These are phyloP conservation scores for Eleginops maclovinus DNA, from an alignment of 2,113 vertebrate genomes.

Conservation along the genomic window DNA sequence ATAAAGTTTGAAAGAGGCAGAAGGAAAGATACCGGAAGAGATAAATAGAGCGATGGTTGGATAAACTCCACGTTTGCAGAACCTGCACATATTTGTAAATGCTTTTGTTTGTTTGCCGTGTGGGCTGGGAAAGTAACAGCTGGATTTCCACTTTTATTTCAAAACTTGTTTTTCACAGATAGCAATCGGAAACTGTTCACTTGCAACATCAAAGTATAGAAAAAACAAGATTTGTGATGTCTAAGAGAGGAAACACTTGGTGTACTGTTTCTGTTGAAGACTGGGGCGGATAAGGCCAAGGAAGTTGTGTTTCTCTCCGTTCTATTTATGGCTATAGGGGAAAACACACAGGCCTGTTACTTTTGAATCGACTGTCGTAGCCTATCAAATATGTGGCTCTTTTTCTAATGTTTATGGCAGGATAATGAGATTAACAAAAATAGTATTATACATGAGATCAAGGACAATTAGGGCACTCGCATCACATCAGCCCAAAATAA, in stretches of 20 bases:
- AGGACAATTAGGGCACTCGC: background rate
- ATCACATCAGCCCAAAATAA: constrained; percentile 16
- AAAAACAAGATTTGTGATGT: constrained; percentile 37
- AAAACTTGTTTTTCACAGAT: constrained; percentile 56
- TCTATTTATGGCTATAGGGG: background rate
- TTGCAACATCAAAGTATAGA: constrained; percentile 38
- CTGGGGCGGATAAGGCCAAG: constrained; percentile 6
- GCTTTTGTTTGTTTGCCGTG: constrained; percentile 33
- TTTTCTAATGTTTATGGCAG: background rate
- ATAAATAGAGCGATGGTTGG: background rate
- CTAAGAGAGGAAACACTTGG: constrained; percentile 19
- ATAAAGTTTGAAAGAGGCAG: background rate
- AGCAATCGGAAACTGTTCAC: constrained; percentile 32
- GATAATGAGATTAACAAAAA: constrained; percentile 8
- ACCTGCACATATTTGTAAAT: constrained; percentile 24
- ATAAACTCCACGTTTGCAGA: constrained; percentile 16
- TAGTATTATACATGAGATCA: constrained; percentile 8
- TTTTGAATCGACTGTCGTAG: background rate
- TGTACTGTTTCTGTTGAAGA: background rate
- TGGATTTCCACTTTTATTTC: constrained; percentile 46
- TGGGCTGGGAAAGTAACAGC: constrained; percentile 36
- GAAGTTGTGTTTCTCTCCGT: constrained; percentile 16
- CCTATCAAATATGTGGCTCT: background rate
- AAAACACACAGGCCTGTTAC: background rate
- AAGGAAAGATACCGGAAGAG: constrained; percentile 5